Conservation (phyloP, 2,113 vertebrate genomes). For the Acrocephalus arundinaceus region DNA sequence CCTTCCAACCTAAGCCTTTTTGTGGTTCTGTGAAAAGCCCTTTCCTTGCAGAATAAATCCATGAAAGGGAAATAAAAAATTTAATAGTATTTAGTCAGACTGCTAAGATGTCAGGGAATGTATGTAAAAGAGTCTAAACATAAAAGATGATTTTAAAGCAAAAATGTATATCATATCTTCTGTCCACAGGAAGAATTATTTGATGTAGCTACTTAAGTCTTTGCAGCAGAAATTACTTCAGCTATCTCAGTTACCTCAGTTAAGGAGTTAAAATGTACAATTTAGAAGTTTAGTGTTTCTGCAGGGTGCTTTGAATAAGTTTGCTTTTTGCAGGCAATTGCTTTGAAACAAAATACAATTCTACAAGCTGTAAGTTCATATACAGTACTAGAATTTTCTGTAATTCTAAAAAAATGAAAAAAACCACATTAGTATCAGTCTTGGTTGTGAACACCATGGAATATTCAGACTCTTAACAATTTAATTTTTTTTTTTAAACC, state of each 20-base stretch:
- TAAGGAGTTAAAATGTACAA: not conserved
- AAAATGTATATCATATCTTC: not conserved
- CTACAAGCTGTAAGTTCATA: not conserved
- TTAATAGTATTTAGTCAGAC: not conserved
- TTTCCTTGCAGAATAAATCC: not conserved
- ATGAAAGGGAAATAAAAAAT: not conserved
- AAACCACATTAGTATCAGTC: accelerated
- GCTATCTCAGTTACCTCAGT: not conserved
- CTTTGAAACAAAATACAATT: not conserved
- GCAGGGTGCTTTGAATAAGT: not conserved
- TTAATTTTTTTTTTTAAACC: not conserved
- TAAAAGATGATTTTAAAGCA: not conserved
- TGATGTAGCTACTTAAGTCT: not conserved
- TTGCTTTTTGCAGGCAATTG: not conserved
- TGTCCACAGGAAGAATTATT: not conserved
- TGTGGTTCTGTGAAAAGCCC: not conserved
- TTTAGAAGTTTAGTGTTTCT: not conserved
- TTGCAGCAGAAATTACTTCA: not conserved
- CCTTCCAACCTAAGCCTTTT: not conserved
- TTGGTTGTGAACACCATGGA: not conserved
- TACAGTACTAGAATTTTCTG: not conserved
- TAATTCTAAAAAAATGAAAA: not conserved
- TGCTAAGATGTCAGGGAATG: not conserved
- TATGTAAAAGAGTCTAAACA: not conserved
- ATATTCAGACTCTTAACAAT: not conserved